Conservation (phyloP, 2,113 vertebrate species). For the Psephotus haematonotus region DNA sequence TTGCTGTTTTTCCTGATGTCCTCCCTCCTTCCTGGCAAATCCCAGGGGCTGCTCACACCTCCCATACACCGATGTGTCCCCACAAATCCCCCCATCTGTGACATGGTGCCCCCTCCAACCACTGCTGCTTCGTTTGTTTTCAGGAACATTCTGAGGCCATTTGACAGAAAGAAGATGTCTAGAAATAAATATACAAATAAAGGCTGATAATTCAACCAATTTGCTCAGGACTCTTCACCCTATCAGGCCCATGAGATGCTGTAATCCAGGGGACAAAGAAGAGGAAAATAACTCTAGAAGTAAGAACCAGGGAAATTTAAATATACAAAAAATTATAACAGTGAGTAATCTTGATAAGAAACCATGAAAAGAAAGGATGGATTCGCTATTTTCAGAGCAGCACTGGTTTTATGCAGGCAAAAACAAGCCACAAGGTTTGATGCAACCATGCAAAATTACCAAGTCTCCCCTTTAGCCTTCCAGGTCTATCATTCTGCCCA, state of each 20-base stretch:
- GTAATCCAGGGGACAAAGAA: neutral
- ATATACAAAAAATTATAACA: neutral
- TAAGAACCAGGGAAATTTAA: neutral
- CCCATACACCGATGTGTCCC: neutral
- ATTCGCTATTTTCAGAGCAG: neutral
- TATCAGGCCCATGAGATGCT: neutral
- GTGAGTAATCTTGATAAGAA: neutral
- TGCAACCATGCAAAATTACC: neutral
- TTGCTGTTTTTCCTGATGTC: neutral
- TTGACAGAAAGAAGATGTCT: neutral
- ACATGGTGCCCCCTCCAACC: neutral
- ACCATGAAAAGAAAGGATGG: neutral
- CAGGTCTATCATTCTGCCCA: neutral
- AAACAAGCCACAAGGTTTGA: accelerated
- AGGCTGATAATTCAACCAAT: neutral
- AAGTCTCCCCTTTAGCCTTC: neutral
- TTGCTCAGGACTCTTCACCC: neutral
- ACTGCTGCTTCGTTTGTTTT: neutral
- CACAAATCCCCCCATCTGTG: neutral
- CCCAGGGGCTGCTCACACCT: neutral
- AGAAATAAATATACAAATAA: neutral
- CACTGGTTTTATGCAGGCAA: neutral
- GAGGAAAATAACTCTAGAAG: neutral
- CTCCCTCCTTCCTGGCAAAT: neutral
- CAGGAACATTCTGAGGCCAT: neutral